Percentiles rank a stretch among this genome's conserved stretches.
Conservation (phyloP, 2,113 vertebrate genomes). For the Ochotona curzoniae region DNA sequence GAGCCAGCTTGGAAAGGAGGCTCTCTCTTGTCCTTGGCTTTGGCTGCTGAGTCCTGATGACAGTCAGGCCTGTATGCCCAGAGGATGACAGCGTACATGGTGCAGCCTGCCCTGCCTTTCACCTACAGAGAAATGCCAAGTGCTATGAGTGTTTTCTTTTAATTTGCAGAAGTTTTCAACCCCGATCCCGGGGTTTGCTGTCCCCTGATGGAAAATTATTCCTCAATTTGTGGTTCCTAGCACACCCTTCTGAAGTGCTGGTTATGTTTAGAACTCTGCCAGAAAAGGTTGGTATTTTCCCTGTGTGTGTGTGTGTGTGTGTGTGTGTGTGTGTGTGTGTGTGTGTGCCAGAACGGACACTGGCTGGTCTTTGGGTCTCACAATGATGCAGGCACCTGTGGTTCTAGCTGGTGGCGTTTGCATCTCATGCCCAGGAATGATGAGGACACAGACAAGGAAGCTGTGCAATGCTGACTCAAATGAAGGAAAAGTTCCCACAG, state of each 20-base stretch:
- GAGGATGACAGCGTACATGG: not conserved
- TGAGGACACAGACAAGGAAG: no score
- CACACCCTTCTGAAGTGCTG: conserved; percentile 85
- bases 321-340: not conserved
- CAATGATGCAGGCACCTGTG: not conserved
- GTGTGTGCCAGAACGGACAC: not conserved
- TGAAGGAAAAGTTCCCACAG: no score
- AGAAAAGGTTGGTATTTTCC: conserved; percentile 83
- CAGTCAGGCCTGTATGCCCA: not conserved
- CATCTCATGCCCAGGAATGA: no score
- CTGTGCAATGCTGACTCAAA: no score
- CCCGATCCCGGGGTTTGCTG: conserved; percentile 73
- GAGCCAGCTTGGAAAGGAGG: not conserved
- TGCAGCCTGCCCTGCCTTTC: not conserved
- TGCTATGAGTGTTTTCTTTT: not conserved
- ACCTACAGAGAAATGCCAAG: not conserved
- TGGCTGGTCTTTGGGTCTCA: not conserved
- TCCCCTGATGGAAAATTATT: conserved; percentile 84
- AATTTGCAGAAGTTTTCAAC: conserved; percentile 78
- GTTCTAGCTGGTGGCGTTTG: no score
- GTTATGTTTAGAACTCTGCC: conserved; percentile 86
- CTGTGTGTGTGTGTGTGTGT: no score
- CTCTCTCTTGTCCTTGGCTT: not conserved
- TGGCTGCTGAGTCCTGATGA: not conserved
- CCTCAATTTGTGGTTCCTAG: conserved; percentile 88